Evolutionary conservation across 2,113 vertebrate species (phyloP).

Genomic region (Cyanoderma ruficeps): DNA sequence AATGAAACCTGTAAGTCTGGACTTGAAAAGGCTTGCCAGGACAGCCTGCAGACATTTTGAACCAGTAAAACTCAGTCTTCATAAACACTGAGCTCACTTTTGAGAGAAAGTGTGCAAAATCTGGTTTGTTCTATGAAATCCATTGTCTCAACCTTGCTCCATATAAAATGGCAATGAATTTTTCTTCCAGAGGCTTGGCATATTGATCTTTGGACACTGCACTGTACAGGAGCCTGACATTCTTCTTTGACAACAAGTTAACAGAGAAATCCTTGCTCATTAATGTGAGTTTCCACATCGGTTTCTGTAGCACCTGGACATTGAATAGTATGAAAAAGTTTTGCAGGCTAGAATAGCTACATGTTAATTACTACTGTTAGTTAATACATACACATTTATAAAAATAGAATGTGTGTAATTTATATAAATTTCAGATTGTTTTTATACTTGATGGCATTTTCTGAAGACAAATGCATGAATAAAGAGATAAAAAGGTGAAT

Average conservation of each 20-base stretch:
- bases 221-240: not conserved
- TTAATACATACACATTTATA: not conserved
- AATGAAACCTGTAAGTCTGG: not conserved
- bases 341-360: not conserved
- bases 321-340: not conserved
- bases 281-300: not conserved
- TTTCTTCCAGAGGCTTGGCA: not conserved
- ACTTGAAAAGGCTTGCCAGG: not conserved
- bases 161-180: not conserved
- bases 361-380: not conserved
- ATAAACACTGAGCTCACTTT: not conserved
- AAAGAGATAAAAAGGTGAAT: slow-evolving; percentile 59
- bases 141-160: not conserved
- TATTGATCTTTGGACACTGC: not conserved
- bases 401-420: slow-evolving; percentile 38
- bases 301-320: not conserved
- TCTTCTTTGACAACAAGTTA: slow-evolving; percentile 3
- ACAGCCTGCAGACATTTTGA: not conserved
- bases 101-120: not conserved
- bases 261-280: not conserved
- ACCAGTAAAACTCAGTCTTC: not conserved
- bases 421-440: not conserved
- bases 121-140: not conserved
- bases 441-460: slow-evolving; percentile 47
- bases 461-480: slow-evolving; percentile 62